These are phyloP conservation scores for Coregonus ussuriensis DNA, from an alignment of 2,797 vertebrate species.

Conservation along the genomic window DNA sequence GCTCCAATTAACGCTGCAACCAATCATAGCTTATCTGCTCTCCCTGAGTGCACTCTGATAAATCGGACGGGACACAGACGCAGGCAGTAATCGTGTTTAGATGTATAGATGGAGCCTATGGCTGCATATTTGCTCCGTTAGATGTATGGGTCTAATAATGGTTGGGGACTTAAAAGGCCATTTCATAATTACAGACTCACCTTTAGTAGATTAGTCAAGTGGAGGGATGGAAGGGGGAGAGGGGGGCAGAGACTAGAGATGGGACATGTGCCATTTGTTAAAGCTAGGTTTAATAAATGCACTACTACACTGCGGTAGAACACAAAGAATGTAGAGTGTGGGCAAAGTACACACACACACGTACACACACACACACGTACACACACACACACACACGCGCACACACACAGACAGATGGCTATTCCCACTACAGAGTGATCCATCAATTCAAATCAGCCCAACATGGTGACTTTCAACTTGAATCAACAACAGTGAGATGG, in stretches of 20 bases:
- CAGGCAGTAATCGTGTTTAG: conserved; percentile 60
- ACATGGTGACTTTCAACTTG: conserved; percentile 38
- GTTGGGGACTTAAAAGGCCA: conserved; percentile 66
- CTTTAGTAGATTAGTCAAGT: conserved; percentile 54
- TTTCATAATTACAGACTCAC: conserved; percentile 68
- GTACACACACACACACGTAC: not conserved
- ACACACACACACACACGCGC: not conserved
- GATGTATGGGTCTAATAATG: conserved; percentile 66
- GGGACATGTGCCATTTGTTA: conserved; percentile 52
- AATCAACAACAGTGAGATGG: conserved; percentile 27
- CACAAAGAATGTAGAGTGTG: conserved; percentile 5
- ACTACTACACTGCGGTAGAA: conserved; percentile 7
- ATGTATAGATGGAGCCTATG: conserved; percentile 58
- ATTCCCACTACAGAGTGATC: conserved; percentile 20
- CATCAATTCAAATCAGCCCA: conserved; percentile 30
- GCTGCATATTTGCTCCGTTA: conserved; percentile 5
- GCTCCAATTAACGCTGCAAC: conserved; percentile 11
- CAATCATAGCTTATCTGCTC: conserved; percentile 30
- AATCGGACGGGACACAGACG: conserved; percentile 39
- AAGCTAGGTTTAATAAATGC: conserved; percentile 20
- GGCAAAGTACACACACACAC: not conserved
- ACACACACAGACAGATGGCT: conserved; percentile 26
- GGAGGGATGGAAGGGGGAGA: conserved; percentile 27
- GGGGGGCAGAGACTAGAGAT: conserved; percentile 3
- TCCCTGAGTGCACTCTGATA: conserved; percentile 44